Evolutionary conservation across 2,888 invertebrate genomes (phyloP).

Genomic region (Drosophila conformis): DNA sequence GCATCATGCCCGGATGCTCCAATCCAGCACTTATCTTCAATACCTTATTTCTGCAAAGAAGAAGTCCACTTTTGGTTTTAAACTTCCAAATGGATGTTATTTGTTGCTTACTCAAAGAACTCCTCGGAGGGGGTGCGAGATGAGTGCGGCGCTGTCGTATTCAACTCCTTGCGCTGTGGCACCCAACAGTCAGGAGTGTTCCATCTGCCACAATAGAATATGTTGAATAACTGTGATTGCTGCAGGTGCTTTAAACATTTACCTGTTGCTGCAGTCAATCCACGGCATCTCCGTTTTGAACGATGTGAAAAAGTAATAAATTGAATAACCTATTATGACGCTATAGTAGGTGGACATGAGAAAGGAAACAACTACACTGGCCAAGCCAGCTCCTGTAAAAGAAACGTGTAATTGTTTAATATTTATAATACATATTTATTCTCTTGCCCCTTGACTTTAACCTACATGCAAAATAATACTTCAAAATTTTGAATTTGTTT

Average conservation of each 20-base stretch:
- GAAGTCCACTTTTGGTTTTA: neutral
- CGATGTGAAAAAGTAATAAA: slow-evolving; percentile 96
- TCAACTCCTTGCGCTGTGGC: slow-evolving; percentile 86
- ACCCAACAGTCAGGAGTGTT: slow-evolving; percentile 94
- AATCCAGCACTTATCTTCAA: slow-evolving; percentile 93
- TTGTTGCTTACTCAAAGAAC: slow-evolving; percentile 92
- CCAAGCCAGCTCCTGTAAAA: slow-evolving; percentile 94
- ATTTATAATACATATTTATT: neutral
- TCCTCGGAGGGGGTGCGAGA: slow-evolving; percentile 95
- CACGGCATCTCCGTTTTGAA: slow-evolving; percentile 95
- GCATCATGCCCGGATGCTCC: slow-evolving; percentile 91
- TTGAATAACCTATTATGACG: slow-evolving; percentile 97
- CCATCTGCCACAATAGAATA: slow-evolving; percentile 84
- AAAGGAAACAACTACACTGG: slow-evolving; percentile 97
- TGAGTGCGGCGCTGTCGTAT: slow-evolving; percentile 89
- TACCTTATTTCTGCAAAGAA: slow-evolving; percentile 90
- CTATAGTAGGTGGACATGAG: slow-evolving; percentile 98
- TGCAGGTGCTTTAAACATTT: neutral
- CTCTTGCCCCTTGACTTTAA: neutral
- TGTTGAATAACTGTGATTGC: neutral
- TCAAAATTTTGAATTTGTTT: neutral
- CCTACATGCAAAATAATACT: neutral
- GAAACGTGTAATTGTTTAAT: neutral
- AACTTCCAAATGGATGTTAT: no score
- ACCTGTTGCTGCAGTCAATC: slow-evolving; percentile 93